Evolutionary conservation across 2,888 invertebrate genomes (phyloP).

Genomic region (Colostygia pectinataria): DNA sequence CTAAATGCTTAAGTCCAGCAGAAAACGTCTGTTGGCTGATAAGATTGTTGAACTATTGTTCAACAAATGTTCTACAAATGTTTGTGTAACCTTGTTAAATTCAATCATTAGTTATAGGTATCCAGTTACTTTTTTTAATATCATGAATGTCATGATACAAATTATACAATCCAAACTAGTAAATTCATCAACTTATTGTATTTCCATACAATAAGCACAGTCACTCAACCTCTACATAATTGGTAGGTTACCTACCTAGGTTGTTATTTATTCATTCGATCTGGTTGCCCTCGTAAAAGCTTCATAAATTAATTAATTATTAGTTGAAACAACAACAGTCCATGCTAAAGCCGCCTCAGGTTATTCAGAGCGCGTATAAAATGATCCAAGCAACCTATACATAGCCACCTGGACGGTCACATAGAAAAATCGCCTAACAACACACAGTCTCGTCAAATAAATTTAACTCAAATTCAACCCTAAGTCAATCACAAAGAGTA

Average conservation of each 20-base stretch:
- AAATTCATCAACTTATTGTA: not conserved
- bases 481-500: slow-evolving; percentile 51
- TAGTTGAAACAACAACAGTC: slow-evolving; percentile 54
- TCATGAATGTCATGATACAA: no score
- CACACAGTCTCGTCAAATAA: slow-evolving; percentile 50
- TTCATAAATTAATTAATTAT: slow-evolving; percentile 65
- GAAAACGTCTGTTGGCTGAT: no score
- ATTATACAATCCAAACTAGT: no score
- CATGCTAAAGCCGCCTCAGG: slow-evolving; percentile 62
- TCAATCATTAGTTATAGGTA: no score
- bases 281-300: slow-evolving; percentile 55
- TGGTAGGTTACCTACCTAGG: slow-evolving; percentile 19
- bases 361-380: slow-evolving; percentile 66
- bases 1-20: no score
- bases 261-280: slow-evolving; percentile 26
- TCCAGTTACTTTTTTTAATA: no score
- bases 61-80: no score
- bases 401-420: slow-evolving; percentile 82
- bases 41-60: no score
- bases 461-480: slow-evolving; percentile 45
- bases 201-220: slow-evolving; percentile 5
- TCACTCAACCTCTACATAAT: slow-evolving; percentile 15
- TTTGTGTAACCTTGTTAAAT: no score
- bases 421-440: slow-evolving; percentile 66
- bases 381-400: slow-evolving; percentile 72